Base-by-base conservation (phyloP, 2,797 vertebrate species). In the Crenuchus spilurus region DNA sequence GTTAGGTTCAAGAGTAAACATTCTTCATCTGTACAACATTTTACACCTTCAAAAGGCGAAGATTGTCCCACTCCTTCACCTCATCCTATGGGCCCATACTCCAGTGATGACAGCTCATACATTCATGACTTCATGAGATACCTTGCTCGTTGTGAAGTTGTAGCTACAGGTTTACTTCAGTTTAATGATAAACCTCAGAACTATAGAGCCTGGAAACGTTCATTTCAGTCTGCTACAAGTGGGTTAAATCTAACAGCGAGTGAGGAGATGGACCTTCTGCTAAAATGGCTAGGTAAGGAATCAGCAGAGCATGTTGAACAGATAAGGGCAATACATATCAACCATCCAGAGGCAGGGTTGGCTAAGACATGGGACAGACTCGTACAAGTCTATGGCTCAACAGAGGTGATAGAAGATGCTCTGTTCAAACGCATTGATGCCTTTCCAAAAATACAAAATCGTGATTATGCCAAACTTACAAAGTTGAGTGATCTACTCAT, bases 241-340 rank as follows among this genome's bases (percentile, higher is more conserved):
- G 70, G 46, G 3, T 61, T 80, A 44, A 5, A 71, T 6, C 54
- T 77, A 13, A 18, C 70, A 48, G 0, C 63, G 2, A 73, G 58
- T 33, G 74, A 82, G n/a, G 74, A 76, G n/a, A 51, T 81, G 28
- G 42, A 76, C 1, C 39, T 80, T 31, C 3, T 84, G 2, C 3
- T 72, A 0, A 86, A 84, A 22, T 86, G 80, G 80, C 77, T 80
- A 0, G 73, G 79, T 1, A 84, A 81, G 6, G 72, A 79, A 11
- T 82, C 79, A 4, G 69, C 73, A 41, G 80, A 84, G 7, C 81
- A 86, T 18, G 44, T 80, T 0, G 63, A 82, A 24, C 64, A 72
- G 1, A 80, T 86, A 16, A 80, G 79, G 72, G 54, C 79, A 13
- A 75, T 82, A 26, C 72, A 82, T 13, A 75, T 82, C 2, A 64